Evolutionary conservation across 2,113 vertebrate species (phyloP).

Genomic region (Orthonyx spaldingii): DNA sequence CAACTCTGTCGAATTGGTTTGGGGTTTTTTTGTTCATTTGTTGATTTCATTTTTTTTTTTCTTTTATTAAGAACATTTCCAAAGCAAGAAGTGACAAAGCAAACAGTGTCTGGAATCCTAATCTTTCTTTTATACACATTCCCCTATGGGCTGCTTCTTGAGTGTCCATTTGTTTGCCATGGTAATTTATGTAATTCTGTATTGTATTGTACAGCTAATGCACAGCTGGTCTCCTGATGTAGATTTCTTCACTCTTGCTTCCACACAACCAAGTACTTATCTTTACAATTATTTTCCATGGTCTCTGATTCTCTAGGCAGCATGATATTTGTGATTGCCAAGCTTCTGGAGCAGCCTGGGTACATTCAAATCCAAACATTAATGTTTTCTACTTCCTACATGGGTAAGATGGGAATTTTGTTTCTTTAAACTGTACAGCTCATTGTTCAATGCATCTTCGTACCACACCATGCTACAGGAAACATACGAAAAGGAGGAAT

Average conservation of each 20-base stretch:
- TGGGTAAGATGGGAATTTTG: background rate
- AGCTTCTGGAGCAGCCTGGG: background rate
- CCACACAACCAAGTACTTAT: constrained; percentile 1
- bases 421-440: background rate
- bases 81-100: background rate
- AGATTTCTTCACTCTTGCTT: constrained; percentile 63
- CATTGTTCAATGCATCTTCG: background rate
- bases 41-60: background rate
- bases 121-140: constrained; percentile 14
- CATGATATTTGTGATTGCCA: constrained; percentile 21
- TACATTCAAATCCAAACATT: background rate
- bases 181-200: constrained; percentile 68
- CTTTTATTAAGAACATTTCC: background rate
- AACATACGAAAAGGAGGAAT: background rate
- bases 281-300: constrained; percentile 37
- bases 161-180: constrained; percentile 70
- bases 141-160: constrained; percentile 28
- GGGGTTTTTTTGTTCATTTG: background rate
- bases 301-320: constrained; percentile 25
- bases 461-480: background rate
- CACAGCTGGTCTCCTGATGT: constrained; percentile 65
- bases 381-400: background rate
- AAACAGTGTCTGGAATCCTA: background rate
- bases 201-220: constrained; percentile 65
- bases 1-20: background rate